Base-by-base conservation (phyloP, 2,113 vertebrate genomes). In the Microtus ochrogaster region DNA sequence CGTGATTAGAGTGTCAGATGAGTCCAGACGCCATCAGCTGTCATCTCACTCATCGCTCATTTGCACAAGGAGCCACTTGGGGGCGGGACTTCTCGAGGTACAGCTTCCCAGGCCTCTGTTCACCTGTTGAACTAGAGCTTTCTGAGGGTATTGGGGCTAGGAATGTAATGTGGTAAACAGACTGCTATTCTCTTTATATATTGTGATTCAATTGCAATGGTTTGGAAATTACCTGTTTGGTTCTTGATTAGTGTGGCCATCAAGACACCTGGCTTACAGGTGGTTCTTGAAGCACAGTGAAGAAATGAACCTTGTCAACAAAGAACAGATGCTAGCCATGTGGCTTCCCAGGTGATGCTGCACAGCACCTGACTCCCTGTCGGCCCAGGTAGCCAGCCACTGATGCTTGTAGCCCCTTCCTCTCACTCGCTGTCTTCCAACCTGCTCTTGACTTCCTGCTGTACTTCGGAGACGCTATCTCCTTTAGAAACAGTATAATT, bases 171-270 rank as follows among this genome's bases (percentile, higher is more conserved):
- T 90, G 7, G 73, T 22, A 47, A 36, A 61, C 12, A 68, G 8
- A 52, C 12, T 21, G 19, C 94, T 92, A 16, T 17, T 0, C 52
- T 55, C 39, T 77, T 87, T n/a, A 65, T 63, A 5, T 33, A 44
- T 55, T 91, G 36, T 44, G 21, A 68, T 65, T 78, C 21, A 66
- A 8, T 44, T 95, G 63, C 58, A 87, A 13, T 74, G 24, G 13
- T 92, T 87, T 70, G 72, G 73, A 52, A 72, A 83, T 73, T 47
- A 70, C 36, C 58, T 26, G 58, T 44, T 52, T 2, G 6, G 65
- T 84, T 97, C 85, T 94, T 83, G 94, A 82, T 26, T 77, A 83
- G n/a, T 3, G 52, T 96, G 65, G 39, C 84, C 95, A 68, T 86
- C 74, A 85, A 82, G 82, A 97, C 30, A 66, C 28, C 96, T 96